Base-by-base conservation (phyloP, 2,888 invertebrate species). In the Aphidius colemani region DNA sequence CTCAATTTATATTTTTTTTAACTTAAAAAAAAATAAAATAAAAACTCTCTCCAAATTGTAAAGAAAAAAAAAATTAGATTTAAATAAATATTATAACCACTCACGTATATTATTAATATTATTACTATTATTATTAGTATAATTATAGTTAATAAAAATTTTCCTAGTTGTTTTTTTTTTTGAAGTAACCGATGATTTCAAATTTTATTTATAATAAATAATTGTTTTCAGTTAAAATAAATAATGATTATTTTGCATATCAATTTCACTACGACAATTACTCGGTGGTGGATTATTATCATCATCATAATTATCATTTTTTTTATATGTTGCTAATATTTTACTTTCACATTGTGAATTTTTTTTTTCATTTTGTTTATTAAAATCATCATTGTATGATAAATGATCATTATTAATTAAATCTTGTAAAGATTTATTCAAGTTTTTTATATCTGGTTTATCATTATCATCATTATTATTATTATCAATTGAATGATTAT, bases 281-380 rank as follows among this genome's bases (percentile, higher is more conserved):
- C 85, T 85, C 7, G 86, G 85, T 2, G 85, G 86, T 18, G 84
- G 85, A 72, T 85, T 85, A 63, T 30, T 30, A 30, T 86, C 86
- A 63, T 85, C 83, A 61, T 80, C 79, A 7, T 81, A 78, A 66
- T 81, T 81, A 66, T 83, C 74, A 48, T 78, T 65, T 73, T 75
- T 60, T 72, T 69, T 66, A 59, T 73, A 10, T 43, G 65, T 59
- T 7, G 66, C 53, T 45, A 63, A 56, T 11, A 63, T 48, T 13
- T 49, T 50, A 50, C 56, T 65, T n/a, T 58, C 13, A 11, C 67
- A 63, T 58, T 70, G 70, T 4, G 74, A 70, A 6, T 73, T 67
- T 60, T 74, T 74, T 18, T 75, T 74, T 43, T 76, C 74, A 2
- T 43, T 30, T 58, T 72, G 77, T 30, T 74, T 73, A 60, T 69